Percentiles rank a stretch among this genome's conserved stretches.
phyloP scores from a whole-genome alignment of 2,113 vertebrate species.

The Osmerus eperlanus region DNA sequence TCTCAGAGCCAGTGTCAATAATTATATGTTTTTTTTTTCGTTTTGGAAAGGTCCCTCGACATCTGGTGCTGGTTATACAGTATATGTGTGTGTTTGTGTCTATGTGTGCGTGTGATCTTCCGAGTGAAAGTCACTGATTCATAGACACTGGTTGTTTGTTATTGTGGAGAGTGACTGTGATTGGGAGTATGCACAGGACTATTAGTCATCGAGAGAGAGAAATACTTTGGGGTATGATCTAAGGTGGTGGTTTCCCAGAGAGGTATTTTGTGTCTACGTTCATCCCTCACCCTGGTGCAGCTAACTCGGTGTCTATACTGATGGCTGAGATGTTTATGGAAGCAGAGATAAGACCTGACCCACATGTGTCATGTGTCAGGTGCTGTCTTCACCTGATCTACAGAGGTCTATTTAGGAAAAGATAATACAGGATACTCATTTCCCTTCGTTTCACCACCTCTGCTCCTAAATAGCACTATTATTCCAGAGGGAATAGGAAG shows the following conservation, averaged over 20 bases:
- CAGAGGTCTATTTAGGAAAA: too few species aligned
- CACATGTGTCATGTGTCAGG: conserved; percentile 29
- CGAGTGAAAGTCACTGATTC: neutral
- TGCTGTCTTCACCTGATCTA: conserved; percentile 52
- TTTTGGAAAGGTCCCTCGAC: conserved; percentile 41
- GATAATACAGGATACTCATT: neutral
- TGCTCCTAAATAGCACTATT: neutral
- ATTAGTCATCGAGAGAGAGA: neutral
- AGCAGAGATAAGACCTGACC: conserved; percentile 11
- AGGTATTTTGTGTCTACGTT: neutral
- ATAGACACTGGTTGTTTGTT: neutral
- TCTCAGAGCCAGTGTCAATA: conserved; percentile 52
- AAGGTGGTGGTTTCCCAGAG: neutral
- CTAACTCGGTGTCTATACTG: neutral
- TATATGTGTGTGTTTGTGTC: neutral
- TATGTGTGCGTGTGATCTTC: neutral
- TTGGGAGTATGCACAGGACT: conserved; percentile 2
- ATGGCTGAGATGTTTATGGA: neutral
- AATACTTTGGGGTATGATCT: neutral
- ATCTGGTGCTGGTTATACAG: conserved; percentile 53
- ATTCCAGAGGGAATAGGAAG: neutral
- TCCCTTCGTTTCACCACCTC: neutral
- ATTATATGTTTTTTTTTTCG: conserved; percentile 29
- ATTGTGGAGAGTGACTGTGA: neutral
- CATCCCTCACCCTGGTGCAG: neutral